A percentile compares a stretch with the other conserved stretches of the same genome.
These are phyloP conservation scores for Lates calcarifer DNA, from an alignment of 2,113 vertebrate species.

Conservation along the genomic window DNA sequence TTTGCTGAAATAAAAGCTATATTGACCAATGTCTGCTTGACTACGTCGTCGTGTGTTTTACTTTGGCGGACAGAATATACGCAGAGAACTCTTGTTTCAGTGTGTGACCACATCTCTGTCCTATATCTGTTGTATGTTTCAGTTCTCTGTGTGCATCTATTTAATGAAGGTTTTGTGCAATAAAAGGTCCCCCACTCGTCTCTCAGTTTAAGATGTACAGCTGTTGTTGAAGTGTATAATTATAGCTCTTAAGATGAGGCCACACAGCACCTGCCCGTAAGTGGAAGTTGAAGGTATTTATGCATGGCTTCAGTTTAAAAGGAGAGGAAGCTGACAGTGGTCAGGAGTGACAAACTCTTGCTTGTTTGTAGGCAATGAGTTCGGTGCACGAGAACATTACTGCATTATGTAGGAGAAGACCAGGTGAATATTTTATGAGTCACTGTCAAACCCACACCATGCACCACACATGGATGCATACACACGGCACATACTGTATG, in stretches of 20 bases:
- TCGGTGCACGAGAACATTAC: constrained; percentile 49
- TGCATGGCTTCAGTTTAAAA: constrained; percentile 7
- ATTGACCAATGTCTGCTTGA: constrained; percentile 85
- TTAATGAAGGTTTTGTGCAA: background rate
- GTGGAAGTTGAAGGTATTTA: constrained; percentile 7
- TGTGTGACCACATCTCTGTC: constrained; percentile 9
- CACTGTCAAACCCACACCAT: constrained; percentile 36
- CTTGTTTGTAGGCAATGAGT: constrained; percentile 36
- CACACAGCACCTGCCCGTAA: background rate
- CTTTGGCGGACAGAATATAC: background rate
- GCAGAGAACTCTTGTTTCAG: background rate
- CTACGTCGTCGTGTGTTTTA: constrained; percentile 1
- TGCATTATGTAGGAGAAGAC: constrained; percentile 79
- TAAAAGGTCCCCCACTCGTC: background rate
- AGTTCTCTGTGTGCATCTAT: constrained; percentile 17
- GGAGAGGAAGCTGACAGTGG: background rate
- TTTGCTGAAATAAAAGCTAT: constrained; percentile 98
- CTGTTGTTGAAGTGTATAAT: background rate
- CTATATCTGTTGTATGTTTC: background rate
- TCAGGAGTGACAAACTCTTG: constrained; percentile 23
- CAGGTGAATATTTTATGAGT: constrained; percentile 79
- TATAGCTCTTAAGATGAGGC: background rate
- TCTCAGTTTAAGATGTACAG: background rate
- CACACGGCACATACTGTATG: background rate
- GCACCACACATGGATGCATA: background rate